Base-by-base conservation (phyloP, 2,888 invertebrate species). In the Gisinianus flammeolus region DNA sequence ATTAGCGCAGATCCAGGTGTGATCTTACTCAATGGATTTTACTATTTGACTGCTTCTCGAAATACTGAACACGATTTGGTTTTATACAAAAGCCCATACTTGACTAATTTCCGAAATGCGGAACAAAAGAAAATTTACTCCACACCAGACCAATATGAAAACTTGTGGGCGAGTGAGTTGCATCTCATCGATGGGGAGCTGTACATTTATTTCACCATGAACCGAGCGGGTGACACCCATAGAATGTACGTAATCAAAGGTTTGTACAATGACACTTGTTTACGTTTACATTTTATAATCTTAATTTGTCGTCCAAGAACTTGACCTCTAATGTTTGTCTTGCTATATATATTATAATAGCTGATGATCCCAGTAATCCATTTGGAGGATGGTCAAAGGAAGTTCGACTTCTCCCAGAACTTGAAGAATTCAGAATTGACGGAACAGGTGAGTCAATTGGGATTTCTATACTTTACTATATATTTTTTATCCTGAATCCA, bases 161-260 rank as follows among this genome's bases (percentile, higher is more conserved):
- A 79, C 64, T 64, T 77, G 19, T 80, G 80, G 80, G 80, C 80
- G 0, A 77, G 77, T 24, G 82, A 82, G 71, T 71, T 82, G 73
- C 82, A 82, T 44, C 6, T 75, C 24, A 80, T 82, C 12, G 30
- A 81, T 24, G 81, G 82, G 16, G 73, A 80, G 12, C 72, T 82
- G 3, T 82, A 79, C 62, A 74, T 82, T 26, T 79, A 82, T 67
- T 82, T 82, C 62, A 78, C 79, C n/a, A 77, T 77, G 77, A 77
- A 80, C 19, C 31, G 70, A 33, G 30, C 16, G n/a, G 80, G 80
- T 0, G 81, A 81, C 64, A 81, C 80, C 68, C 83, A 83, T 66
- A 52, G 84, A 22, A 84, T 84, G 84, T 83, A 83, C 67, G 84
- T 82, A 10, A 83, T 83, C 69, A 79, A 80, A 54, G n/a, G n/a